Evolutionary conservation across 2,888 invertebrate species (phyloP).

Genomic region (Dyspetes luteomarginatus): DNA sequence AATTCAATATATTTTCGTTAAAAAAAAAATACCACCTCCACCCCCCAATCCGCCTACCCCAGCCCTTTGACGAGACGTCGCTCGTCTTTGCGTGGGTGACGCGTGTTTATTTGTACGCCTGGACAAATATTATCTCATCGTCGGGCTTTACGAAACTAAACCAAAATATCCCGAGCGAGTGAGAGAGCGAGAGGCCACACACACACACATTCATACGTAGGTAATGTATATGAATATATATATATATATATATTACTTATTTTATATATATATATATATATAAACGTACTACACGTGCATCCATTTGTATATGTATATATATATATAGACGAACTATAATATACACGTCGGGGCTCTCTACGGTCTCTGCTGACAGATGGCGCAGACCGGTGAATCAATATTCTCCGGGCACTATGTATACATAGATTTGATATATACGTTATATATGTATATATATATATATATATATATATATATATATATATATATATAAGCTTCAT

Average conservation of each 20-base stretch:
- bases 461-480: constrained; percentile 5
- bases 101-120: constrained; percentile 72
- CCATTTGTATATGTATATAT: not conserved
- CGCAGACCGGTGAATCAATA: constrained; percentile 77
- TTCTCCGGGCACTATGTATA: constrained; percentile 66
- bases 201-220: constrained; percentile 21
- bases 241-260: constrained; percentile 10
- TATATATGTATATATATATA: constrained; percentile 1
- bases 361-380: constrained; percentile 76
- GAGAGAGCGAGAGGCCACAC: constrained; percentile 38
- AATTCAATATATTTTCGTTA: not conserved
- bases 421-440: constrained; percentile 47
- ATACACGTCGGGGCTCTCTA: constrained; percentile 55
- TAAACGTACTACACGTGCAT: too few species aligned
- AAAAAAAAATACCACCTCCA: not conserved
- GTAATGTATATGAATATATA: not conserved
- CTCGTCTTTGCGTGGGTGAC: constrained; percentile 40
- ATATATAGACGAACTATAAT: constrained; percentile 61
- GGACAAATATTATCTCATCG: constrained; percentile 75
- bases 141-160: constrained; percentile 72
- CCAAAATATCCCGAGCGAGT: constrained; percentile 57
- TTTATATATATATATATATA: not conserved
- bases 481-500: constrained; percentile 7
- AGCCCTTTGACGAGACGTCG: constrained; percentile 14
- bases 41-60: not conserved